Conservation (phyloP, 2,797 vertebrate genomes). For the Myiotriccus ornatus region DNA sequence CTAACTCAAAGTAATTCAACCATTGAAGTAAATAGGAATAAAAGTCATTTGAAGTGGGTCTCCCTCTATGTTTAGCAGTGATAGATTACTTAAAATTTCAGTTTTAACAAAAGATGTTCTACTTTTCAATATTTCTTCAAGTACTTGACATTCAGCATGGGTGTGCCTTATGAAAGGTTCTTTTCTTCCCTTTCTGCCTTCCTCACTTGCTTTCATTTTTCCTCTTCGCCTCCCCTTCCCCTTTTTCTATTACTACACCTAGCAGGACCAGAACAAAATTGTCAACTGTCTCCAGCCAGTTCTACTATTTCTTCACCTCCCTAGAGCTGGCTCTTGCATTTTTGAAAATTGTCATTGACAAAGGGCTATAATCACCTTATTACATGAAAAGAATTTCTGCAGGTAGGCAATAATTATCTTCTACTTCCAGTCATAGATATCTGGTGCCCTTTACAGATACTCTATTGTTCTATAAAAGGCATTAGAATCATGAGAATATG, state of each 20-base stretch:
- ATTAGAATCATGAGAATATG: neutral
- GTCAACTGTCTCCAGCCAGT: neutral
- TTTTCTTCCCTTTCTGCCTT: neutral
- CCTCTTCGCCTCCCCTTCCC: rapidly evolving
- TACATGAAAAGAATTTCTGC: neutral
- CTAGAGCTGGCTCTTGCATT: neutral
- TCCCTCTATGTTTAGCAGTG: neutral
- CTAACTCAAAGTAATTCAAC: neutral
- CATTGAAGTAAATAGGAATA: neutral
- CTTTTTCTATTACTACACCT: neutral
- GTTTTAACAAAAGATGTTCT: neutral
- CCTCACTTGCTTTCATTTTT: rapidly evolving
- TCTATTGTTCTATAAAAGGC: neutral
- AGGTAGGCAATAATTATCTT: neutral
- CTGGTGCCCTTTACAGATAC: neutral
- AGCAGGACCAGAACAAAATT: neutral
- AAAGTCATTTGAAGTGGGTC: neutral
- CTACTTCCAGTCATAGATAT: neutral
- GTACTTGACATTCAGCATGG: neutral
- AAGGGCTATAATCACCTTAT: neutral
- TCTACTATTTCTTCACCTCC: neutral
- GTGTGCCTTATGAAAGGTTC: neutral
- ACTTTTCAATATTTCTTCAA: neutral
- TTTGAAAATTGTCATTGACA: neutral
- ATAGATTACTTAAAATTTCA: neutral